Percentiles rank a stretch among this genome's conserved stretches.
These are phyloP conservation scores for Chrysomallon squamiferum DNA, from an alignment of 1,140 invertebrate genomes.

Conservation along the genomic window DNA sequence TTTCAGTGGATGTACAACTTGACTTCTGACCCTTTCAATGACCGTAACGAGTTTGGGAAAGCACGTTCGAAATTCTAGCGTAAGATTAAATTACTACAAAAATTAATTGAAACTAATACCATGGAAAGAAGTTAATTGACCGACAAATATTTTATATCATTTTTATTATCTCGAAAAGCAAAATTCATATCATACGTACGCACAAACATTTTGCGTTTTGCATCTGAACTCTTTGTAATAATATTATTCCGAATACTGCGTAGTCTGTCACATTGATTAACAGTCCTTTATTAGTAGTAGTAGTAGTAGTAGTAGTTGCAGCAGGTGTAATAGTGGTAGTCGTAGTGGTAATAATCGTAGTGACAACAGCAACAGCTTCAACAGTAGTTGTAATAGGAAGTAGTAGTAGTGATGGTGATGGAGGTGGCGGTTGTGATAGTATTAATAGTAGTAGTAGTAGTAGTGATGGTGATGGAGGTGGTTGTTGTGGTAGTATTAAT, in stretches of 20 bases:
- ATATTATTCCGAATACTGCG: background rate
- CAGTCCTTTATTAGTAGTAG: background rate
- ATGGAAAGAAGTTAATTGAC: too few species aligned
- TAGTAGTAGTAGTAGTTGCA: constrained; percentile 1
- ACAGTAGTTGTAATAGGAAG: background rate
- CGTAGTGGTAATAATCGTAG: background rate
- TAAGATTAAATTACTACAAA: too few species aligned
- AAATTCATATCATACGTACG: background rate
- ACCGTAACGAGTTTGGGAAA: too few species aligned
- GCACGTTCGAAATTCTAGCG: too few species aligned
- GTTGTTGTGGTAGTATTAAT: background rate
- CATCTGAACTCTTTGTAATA: too few species aligned
- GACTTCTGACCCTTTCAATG: too few species aligned
- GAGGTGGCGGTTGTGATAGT: background rate
- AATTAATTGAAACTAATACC: too few species aligned
- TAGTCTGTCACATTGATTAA: background rate
- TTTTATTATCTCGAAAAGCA: background rate
- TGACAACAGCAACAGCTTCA: background rate
- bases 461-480: background rate
- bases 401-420: background rate
- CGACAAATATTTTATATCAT: too few species aligned
- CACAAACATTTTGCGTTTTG: background rate
- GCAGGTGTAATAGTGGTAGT: background rate
- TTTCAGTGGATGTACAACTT: too few species aligned
- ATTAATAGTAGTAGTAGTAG: background rate